phyloP scores from a whole-genome alignment of 37 sponge, comb jelly and placozoan species.

The Ianthella basta region DNA sequence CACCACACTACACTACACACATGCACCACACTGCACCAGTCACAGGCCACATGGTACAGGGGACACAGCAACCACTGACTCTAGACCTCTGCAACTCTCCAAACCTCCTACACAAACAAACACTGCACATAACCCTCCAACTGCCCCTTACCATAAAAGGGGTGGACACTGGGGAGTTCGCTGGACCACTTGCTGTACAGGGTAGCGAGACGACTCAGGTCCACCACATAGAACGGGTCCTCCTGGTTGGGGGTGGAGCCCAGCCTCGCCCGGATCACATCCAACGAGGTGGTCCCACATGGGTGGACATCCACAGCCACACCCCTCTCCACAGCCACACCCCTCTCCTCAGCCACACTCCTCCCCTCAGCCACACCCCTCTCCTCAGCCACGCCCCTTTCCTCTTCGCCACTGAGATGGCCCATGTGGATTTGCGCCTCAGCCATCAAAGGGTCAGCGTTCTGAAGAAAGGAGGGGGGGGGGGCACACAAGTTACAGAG shows the following conservation, averaged over 20 bases:
- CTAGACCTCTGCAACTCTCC: neutral
- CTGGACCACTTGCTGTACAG: conserved; percentile 20
- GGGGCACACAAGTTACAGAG: no score
- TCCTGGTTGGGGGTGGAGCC: no score
- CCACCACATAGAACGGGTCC: conserved; percentile 87
- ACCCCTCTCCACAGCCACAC: no score
- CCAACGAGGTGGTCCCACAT: neutral
- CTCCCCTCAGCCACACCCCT: no score
- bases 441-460: no score
- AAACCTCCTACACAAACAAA: neutral
- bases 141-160: conserved; percentile 16
- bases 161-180: neutral
- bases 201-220: conserved; percentile 52
- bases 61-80: neutral
- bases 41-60: no score
- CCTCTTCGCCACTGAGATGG: conserved; percentile 15
- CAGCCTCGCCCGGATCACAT: neutral
- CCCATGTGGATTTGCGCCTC: no score
- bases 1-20: neutral
- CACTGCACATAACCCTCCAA: neutral
- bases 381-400: no score
- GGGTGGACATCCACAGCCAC: neutral
- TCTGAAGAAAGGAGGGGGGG: no score
- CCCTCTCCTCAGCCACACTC: no score
- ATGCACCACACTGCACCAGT: no score